phyloP scores from a whole-genome alignment of 1,140 invertebrate species.

The Pogonognathellus flavescens region DNA sequence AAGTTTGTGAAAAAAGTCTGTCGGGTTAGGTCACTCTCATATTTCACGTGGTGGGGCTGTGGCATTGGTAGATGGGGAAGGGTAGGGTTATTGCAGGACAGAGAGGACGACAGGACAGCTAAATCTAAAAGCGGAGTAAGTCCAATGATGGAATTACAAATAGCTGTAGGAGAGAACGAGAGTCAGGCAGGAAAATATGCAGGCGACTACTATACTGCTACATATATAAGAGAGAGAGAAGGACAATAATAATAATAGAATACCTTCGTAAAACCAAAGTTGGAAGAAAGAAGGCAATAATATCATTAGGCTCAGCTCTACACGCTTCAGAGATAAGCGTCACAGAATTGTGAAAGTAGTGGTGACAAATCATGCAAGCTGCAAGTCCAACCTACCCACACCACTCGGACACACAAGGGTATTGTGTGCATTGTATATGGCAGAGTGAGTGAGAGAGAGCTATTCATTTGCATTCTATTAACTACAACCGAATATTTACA shows the following conservation, averaged over 20 bases:
- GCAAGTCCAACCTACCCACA: background rate
- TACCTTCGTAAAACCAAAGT: background rate
- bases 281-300: background rate
- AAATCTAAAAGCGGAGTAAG: no score
- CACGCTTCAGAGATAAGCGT: conserved; percentile 58
- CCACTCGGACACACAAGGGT: background rate
- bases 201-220: no score
- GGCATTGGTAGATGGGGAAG: no score
- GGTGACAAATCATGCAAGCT: conserved; percentile 65
- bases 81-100: no score
- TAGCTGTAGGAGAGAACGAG: no score
- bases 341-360: conserved; percentile 60
- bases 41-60: background rate
- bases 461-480: background rate
- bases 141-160: no score
- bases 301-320: conserved; percentile 1
- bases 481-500: no score
- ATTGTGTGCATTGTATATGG: background rate
- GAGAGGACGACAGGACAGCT: no score
- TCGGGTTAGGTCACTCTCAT: background rate
- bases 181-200: no score
- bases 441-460: background rate
- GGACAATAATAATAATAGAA: no score
- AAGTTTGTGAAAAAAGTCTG: conserved; percentile 2
- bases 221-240: no score